Evolutionary conservation across 2,113 vertebrate species (phyloP), one percentile per base, ranked within the genome.

Genomic region (Archilochus colubris): DNA sequence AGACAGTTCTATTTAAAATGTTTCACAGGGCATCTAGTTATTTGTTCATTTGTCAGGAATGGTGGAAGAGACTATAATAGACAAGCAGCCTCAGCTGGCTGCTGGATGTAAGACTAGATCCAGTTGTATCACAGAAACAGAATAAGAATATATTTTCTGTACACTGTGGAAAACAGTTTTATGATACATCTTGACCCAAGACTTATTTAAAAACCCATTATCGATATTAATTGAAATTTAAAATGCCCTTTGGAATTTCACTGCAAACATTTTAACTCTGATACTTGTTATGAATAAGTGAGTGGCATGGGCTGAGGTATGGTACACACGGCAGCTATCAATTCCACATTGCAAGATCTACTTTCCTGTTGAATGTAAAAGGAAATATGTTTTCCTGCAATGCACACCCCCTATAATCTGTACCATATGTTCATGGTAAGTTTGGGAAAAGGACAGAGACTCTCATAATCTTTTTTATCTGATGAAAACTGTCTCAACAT

Each of bases 111-210:
- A 91, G 81, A 82, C 97, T 91, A 78, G 97, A 91, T 86, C 92
- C 59, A 73, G 91, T 36, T 91, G 48, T 95, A 97, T 95, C 90
- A 95, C 78, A 96, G 94, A 82, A 70, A 86, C 91, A 81, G 75
- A 96, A 67, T 72, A 92, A 88, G 81, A 96, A 53, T 81, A 53
- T 91, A 86, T 95, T 95, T 94, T 96, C 94, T 94, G 86, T 91
- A 84, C 84, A 89, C 94, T 85, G 75, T 94, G 91, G 95, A 97
- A 97, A 97, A 97, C 11, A 97, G 83, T 96, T 96, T 83, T 76
- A 93, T 88, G 91, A 95, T 95, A 97, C 97, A 98, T 98, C 97
- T 98, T 98, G 97, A 98, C 97, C 97, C 87, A 96, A 94, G 91
- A 93, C 94, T 97, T 97, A 96, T 94, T 97, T 88, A 96, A 97